Base-by-base conservation (phyloP, 2,797 vertebrate species). In the Thaleichthys pacificus region DNA sequence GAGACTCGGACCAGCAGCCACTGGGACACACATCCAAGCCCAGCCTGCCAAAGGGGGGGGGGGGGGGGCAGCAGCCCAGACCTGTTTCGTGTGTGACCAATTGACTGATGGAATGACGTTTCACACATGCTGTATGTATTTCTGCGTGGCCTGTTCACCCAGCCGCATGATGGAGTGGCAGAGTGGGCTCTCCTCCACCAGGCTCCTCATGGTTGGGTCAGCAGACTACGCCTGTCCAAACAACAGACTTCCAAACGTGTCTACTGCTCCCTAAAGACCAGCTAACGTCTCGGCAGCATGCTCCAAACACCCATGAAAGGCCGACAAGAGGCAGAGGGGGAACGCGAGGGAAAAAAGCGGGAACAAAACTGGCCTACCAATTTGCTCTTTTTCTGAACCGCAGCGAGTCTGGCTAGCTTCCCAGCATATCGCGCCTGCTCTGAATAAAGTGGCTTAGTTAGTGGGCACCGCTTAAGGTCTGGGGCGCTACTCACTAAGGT, bases 371-470 rank as follows among this genome's bases (percentile, higher is more conserved):
- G 64, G 35, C 51, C 15, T 54, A 90, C 93, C 91, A 93, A 93
- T 93, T 92, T 93, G 92, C 91, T 92, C 93, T 92, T 92, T 61
- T 92, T 89, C 82, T 90, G 91, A 92, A 89, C 92, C 93, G 90
- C 92, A 84, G 75, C 57, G 74, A 81, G 85, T 82, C 92, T 93
- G 93, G 93, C 94, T 87, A 71, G 82, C 85, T 93, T 93, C 92
- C 93, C 93, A 93, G 93, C 89, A 81, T 88, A 89, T 91, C 88
- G 81, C 85, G 91, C 90, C 87, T 89, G 90, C 86, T 81, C 86
- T 93, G 93, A 93, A 92, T 89, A 85, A 89, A 92, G 91, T 90
- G 91, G 89, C 89, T 90, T 90, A 87, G 89, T 79, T 89, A 80
- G 80, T 89, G 66, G 62, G 93, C 6, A 24, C 86, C 84, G 91